Percentiles rank a stretch among this genome's conserved stretches.
phyloP scores from a whole-genome alignment of 2,888 invertebrate genomes.

The Andricus curvator region DNA sequence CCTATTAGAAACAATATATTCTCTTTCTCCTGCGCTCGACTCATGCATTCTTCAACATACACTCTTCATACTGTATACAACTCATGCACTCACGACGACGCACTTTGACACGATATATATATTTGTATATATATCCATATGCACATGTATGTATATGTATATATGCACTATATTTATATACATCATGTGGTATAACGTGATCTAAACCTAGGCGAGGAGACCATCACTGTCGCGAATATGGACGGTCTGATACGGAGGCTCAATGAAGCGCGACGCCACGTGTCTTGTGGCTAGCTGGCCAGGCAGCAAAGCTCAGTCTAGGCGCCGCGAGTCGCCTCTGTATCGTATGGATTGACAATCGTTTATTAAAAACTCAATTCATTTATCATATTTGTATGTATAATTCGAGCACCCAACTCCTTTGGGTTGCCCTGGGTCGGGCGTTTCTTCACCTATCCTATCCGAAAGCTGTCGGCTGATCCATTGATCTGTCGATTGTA shows the following conservation, averaged over 20 bases:
- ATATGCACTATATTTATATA: conserved; percentile 56
- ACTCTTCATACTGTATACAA: conserved; percentile 58
- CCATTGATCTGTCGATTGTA: conserved; percentile 56
- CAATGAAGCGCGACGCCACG: conserved; percentile 67
- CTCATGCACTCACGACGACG: conserved; percentile 61
- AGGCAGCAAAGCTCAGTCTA: conserved; percentile 70
- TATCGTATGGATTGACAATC: conserved; percentile 54
- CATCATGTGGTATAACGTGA: conserved; percentile 52
- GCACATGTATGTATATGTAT: conserved; percentile 56
- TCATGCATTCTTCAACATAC: conserved; percentile 22
- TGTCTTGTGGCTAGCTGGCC: conserved; percentile 67
- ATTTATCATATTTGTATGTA: conserved; percentile 22
- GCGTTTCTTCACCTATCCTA: background rate
- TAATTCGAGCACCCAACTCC: background rate
- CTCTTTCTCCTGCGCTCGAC: conserved; percentile 19
- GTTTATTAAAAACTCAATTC: conserved; percentile 38
- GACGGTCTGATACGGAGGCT: conserved; percentile 63
- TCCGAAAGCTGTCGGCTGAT: conserved; percentile 41
- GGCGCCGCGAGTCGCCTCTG: conserved; percentile 64
- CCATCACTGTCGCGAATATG: conserved; percentile 67
- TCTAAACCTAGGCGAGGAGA: conserved; percentile 64
- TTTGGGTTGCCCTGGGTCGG: conserved; percentile 22
- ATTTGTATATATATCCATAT: conserved; percentile 42
- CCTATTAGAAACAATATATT: conserved; percentile 34
- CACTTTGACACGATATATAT: conserved; percentile 56